These are phyloP conservation scores for Diarsia mendica DNA, from an alignment of 2,888 invertebrate species.

Conservation along the genomic window DNA sequence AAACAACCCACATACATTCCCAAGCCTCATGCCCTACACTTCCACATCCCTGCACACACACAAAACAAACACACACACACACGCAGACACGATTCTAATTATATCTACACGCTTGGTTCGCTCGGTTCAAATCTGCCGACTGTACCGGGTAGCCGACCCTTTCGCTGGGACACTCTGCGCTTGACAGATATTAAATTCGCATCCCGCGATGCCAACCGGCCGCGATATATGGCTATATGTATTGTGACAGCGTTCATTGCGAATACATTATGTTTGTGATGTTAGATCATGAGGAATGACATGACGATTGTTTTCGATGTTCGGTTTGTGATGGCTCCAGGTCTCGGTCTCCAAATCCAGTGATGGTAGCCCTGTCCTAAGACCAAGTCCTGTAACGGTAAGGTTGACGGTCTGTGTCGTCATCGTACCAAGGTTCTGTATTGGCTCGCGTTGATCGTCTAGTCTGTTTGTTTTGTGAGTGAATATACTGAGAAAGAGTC, in stretches of 20 bases:
- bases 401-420: too few species aligned
- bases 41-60: constrained; percentile 26
- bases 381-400: too few species aligned
- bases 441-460: too few species aligned
- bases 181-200: constrained; percentile 89
- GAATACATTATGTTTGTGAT: constrained; percentile 69
- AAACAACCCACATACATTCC: constrained; percentile 26
- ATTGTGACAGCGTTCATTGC: constrained; percentile 65
- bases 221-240: constrained; percentile 80
- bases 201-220: constrained; percentile 80
- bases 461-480: too few species aligned
- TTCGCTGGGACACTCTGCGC: constrained; percentile 77
- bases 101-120: constrained; percentile 58
- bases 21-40: constrained; percentile 17
- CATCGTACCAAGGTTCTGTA: too few species aligned
- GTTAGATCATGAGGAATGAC: constrained; percentile 56
- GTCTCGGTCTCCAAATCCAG: too few species aligned
- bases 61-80: constrained; percentile 32
- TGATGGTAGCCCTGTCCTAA: too few species aligned
- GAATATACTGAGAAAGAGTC: too few species aligned
- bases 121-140: constrained; percentile 62
- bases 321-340: too few species aligned
- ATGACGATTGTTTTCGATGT: constrained; percentile 36
- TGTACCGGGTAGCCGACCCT: constrained; percentile 65
- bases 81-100: constrained; percentile 47